These are phyloP conservation scores for Lysandra bellargus DNA, from an alignment of 2,888 invertebrate genomes.

Conservation along the genomic window DNA sequence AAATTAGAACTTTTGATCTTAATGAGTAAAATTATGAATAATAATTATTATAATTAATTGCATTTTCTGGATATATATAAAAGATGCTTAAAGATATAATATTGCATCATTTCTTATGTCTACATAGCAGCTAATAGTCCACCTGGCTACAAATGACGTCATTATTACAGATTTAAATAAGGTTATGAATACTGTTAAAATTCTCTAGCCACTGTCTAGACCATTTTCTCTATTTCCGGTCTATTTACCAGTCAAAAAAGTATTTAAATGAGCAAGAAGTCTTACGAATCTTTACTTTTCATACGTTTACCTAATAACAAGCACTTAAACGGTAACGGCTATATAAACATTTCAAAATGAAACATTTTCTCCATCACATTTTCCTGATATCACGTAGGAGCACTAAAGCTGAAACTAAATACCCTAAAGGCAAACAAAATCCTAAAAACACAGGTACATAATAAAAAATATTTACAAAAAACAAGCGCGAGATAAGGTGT, in stretches of 20 bases:
- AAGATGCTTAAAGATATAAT: neutral
- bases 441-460: neutral
- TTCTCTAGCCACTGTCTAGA: neutral
- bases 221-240: neutral
- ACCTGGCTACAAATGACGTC: too few species aligned
- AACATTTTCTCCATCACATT: neutral
- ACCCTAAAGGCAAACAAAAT: neutral
- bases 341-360: neutral
- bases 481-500: neutral
- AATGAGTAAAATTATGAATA: neutral
- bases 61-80: neutral
- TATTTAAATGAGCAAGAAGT: neutral
- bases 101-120: neutral
- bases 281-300: neutral
- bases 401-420: neutral
- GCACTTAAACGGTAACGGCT: neutral
- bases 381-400: neutral
- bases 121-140: neutral
- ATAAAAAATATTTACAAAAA: neutral
- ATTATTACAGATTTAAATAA: neutral
- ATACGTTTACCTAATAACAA: neutral
- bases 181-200: neutral
- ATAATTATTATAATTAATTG: neutral
- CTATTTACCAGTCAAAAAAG: neutral
- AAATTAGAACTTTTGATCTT: neutral